Conservation (phyloP, 2,888 invertebrate genomes). For the Machimus rusticus region DNA sequence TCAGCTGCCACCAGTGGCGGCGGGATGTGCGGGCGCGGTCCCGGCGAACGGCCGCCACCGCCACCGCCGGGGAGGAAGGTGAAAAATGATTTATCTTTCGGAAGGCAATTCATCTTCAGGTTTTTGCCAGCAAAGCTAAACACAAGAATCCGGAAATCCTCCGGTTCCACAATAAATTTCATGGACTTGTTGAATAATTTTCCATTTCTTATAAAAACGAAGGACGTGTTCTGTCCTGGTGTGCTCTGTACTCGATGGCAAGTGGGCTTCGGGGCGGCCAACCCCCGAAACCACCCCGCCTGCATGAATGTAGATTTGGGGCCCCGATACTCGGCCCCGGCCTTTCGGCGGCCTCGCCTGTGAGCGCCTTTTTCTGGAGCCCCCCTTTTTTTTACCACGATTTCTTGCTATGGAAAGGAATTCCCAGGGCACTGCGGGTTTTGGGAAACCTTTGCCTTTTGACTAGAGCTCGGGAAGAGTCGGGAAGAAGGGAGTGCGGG, state of each 20-base stretch:
- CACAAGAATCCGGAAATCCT: conserved; percentile 46
- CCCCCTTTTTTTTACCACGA: not conserved
- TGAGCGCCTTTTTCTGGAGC: not conserved
- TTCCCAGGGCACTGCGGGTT: not conserved
- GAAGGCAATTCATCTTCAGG: conserved; percentile 47
- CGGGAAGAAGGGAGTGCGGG: not conserved
- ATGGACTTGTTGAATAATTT: conserved; percentile 48
- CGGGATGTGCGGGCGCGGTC: not conserved
- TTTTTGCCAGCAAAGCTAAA: conserved; percentile 45
- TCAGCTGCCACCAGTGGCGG: not conserved
- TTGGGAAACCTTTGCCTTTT: not conserved
- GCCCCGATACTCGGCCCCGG: not conserved
- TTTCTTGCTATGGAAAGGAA: not conserved
- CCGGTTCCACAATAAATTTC: conserved; percentile 46
- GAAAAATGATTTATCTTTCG: conserved; percentile 45
- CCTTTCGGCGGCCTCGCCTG: not conserved
- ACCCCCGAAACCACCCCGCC: not conserved
- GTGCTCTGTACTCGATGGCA: not conserved
- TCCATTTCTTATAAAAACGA: conserved; percentile 39
- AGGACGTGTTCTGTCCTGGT: not conserved
- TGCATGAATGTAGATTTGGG: conserved; percentile 25
- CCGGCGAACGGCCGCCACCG: not conserved
- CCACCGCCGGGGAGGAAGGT: conserved; percentile 26
- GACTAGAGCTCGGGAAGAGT: not conserved
- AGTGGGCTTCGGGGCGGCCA: not conserved